Conservation (phyloP, 2,113 vertebrate species). For the Dendropsophus ebraccatus region DNA sequence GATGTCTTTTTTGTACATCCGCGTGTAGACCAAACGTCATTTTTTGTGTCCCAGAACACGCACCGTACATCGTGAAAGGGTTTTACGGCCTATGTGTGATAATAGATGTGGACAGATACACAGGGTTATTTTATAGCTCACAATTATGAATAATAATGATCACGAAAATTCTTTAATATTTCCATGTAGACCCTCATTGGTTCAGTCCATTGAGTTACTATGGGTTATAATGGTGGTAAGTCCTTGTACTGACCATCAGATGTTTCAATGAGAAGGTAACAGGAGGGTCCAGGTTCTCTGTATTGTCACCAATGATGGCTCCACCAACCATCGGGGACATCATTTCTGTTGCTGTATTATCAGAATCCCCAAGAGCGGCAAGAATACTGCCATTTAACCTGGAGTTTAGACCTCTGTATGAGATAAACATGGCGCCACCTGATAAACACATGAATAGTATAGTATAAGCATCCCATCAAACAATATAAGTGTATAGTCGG, state of each 20-base stretch:
- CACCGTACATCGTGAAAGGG: conserved; percentile 61
- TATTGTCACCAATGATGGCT: background rate
- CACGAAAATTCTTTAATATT: too few species aligned
- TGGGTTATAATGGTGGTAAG: background rate
- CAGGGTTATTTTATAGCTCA: too few species aligned
- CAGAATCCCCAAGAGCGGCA: background rate
- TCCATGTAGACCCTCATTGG: too few species aligned
- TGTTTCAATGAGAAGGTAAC: conserved; percentile 25
- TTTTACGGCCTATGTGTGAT: background rate
- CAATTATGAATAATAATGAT: too few species aligned
- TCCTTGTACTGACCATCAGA: conserved; percentile 7
- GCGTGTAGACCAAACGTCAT: conserved; percentile 66
- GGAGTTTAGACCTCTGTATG: background rate
- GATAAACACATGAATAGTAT: background rate
- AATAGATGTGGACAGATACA: background rate
- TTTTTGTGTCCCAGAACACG: conserved; percentile 70
- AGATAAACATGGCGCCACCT: conserved; percentile 37
- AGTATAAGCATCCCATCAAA: background rate
- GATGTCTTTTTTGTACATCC: conserved; percentile 66
- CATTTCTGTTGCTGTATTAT: background rate
- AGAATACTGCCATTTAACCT: background rate
- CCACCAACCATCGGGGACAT: conserved; percentile 13
- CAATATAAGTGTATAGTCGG: background rate
- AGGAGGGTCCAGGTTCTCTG: background rate
- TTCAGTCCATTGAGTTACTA: too few species aligned